Evolutionary conservation across 1,140 invertebrate genomes (phyloP), one percentile per base, ranked within the genome.

Genomic region (Drosophila ironensis): DNA sequence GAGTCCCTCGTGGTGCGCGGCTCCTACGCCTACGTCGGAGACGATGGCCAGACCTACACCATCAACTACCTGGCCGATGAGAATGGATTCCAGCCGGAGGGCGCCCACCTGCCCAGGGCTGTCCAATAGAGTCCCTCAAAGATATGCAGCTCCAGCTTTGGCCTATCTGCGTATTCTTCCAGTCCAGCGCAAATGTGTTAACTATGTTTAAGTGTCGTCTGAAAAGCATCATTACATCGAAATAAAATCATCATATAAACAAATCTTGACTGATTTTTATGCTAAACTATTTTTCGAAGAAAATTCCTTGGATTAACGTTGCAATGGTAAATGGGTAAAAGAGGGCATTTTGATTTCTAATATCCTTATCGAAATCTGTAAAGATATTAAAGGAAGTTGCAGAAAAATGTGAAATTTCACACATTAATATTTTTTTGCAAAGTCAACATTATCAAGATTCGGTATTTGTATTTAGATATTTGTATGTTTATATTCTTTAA

Each of bases 11-110:
- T 88, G 2, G 93, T 94, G n/a, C 90, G 90, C 5, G 93, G 93
- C 22, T 91, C 91, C 64, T 94, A 90, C 91, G 88, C 89, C 27
- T 94, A 92, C 90, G 81, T 92, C 14, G 93, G 90, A n/a, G 91
- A 92, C n/a, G 94, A 95, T 75, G 95, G 95, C 20, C 90, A 93
- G 52, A 90, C 92, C 24, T 94, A 95, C 78, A 91, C 91, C 56
- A 91, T 96, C 48, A 92, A 91, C 11, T 96, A 95, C 90, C 90
- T 93, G 33, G 94, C 95, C 28, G 95, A 96, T 89, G 94, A 96
- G 90, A 94, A 94, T 76, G 95, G 95, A 25, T 96, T 94, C 74
- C 93, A 93, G 47, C 93, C 94, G 1, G 72, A 91, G 66, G 93
- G 93, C 12, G 92, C 90, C 8, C 93, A 94, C 86, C 77, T 94